Percentiles rank a stretch among this genome's conserved stretches.
Evolutionary conservation across 2,888 invertebrate species (phyloP).

Genomic region (Pristionchus entomophagus): DNA sequence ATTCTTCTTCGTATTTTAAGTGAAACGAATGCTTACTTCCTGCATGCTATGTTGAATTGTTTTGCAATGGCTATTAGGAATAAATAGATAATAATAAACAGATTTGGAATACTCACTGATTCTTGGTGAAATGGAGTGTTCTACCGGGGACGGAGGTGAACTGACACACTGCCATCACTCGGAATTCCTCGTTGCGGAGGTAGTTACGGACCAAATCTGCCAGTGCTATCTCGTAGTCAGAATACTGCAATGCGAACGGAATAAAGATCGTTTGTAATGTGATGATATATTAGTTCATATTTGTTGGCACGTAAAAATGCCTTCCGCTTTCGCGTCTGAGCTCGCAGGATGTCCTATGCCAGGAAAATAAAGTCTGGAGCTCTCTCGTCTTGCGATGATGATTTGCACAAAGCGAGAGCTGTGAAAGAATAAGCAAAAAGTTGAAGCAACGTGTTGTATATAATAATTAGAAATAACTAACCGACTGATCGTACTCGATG

Average conservation of each 20-base stretch:
- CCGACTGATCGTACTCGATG: neutral
- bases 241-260: constrained; percentile 63
- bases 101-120: constrained; percentile 58
- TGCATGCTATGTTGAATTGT: too few relatives aligned
- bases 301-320: too few relatives aligned
- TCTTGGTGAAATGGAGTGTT: constrained; percentile 68
- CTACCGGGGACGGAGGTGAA: constrained; percentile 67
- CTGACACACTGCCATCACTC: constrained; percentile 72
- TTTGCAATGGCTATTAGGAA: too few relatives aligned
- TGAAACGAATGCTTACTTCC: too few relatives aligned
- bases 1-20: too few relatives aligned
- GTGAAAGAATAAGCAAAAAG: too few relatives aligned
- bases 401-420: too few relatives aligned
- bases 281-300: neutral
- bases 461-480: neutral
- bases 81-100: neutral
- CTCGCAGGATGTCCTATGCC: too few relatives aligned
- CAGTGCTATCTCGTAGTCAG: constrained; percentile 69
- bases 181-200: constrained; percentile 67
- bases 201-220: constrained; percentile 67
- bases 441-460: too few relatives aligned
- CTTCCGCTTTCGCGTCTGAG: too few relatives aligned
- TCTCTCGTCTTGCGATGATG: too few relatives aligned
- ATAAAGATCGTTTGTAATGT: neutral
- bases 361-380: too few relatives aligned